A percentile compares a stretch with the other conserved stretches of the same genome.
phyloP scores from a whole-genome alignment of 2,888 invertebrate genomes.

The Steromphala cineraria region DNA sequence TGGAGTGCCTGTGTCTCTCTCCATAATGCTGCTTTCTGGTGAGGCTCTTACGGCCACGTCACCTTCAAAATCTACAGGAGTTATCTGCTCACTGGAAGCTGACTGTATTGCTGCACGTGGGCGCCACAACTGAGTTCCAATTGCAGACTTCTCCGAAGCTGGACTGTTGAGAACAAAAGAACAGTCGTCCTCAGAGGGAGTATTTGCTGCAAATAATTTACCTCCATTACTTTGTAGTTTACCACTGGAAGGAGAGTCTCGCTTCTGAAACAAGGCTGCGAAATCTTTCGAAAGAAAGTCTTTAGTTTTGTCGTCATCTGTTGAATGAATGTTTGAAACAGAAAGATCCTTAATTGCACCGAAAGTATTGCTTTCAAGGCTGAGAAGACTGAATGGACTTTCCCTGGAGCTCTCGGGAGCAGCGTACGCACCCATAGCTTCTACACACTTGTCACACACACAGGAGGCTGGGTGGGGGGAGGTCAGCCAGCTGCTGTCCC shows the following conservation, averaged over 20 bases:
- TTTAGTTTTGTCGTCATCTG: slow-evolving; percentile 69
- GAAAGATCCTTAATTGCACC: slow-evolving; percentile 73
- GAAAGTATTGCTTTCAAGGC: slow-evolving; percentile 50
- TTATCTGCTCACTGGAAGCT: not conserved
- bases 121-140: not conserved
- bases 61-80: not conserved
- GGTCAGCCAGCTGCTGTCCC: slow-evolving; percentile 40
- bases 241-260: slow-evolving; percentile 29
- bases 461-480: not conserved
- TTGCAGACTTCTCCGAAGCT: not conserved
- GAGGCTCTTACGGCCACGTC: not conserved
- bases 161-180: not conserved
- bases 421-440: slow-evolving; percentile 47
- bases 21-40: not conserved
- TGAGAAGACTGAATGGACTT: slow-evolving; percentile 32
- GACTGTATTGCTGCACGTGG: slow-evolving; percentile 8
- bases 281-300: slow-evolving; percentile 68
- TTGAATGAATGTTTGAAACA: slow-evolving; percentile 70
- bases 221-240: slow-evolving; percentile 16
- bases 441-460: slow-evolving; percentile 32
- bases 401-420: slow-evolving; percentile 31
- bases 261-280: slow-evolving; percentile 38
- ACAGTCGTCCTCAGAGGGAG: not conserved
- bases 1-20: not conserved
- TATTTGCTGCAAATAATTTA: not conserved